Conservation (phyloP, 2,797 vertebrate species). For the Hydrocynus forskahlii region DNA sequence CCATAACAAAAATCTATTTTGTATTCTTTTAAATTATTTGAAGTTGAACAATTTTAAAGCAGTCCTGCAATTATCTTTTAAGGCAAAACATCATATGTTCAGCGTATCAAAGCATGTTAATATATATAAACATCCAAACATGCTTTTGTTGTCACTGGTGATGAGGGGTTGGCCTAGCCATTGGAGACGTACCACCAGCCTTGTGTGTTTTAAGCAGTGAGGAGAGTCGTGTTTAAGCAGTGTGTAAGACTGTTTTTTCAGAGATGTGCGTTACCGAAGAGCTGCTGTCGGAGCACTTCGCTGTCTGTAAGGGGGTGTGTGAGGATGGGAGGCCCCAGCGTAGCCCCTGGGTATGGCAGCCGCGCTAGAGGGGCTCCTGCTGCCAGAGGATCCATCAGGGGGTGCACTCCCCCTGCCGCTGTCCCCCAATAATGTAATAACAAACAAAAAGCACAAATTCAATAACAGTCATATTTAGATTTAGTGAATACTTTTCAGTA, state of each 20-base stretch:
- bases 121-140: too few species aligned
- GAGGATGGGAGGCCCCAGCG: slow-evolving; percentile 93
- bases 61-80: too few species aligned
- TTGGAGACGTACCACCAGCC: too few species aligned
- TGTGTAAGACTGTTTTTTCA: slow-evolving; percentile 47
- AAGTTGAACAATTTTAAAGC: too few species aligned
- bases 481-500: not conserved
- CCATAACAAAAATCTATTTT: too few species aligned
- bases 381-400: slow-evolving; percentile 96
- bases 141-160: too few species aligned
- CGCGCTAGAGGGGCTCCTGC: slow-evolving; percentile 96
- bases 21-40: too few species aligned
- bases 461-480: slow-evolving; percentile 71
- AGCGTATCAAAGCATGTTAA: too few species aligned
- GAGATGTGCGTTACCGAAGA: slow-evolving; percentile 91
- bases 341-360: slow-evolving; percentile 95
- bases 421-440: slow-evolving; percentile 83
- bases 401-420: slow-evolving; percentile 97
- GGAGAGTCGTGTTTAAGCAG: not conserved
- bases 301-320: slow-evolving; percentile 98
- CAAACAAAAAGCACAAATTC: slow-evolving; percentile 80
- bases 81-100: too few species aligned
- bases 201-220: not conserved
- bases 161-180: too few species aligned
- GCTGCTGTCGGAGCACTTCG: slow-evolving; percentile 98